Conservation (phyloP, 2,113 vertebrate species). For the Psilopsiagon aymara region DNA sequence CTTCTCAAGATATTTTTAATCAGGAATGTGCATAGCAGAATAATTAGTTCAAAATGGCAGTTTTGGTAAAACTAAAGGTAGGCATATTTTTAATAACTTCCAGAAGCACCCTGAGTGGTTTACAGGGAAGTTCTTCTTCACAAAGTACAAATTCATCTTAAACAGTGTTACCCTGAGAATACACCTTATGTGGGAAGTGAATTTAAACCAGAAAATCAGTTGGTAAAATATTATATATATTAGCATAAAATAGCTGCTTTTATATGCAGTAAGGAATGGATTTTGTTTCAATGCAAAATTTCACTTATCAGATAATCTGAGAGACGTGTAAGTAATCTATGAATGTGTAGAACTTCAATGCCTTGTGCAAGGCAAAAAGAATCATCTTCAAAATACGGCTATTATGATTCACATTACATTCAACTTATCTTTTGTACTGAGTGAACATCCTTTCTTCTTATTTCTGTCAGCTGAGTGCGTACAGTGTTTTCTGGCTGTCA, state of each 20-base stretch:
- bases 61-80: neutral
- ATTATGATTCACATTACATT: rapidly evolving
- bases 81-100: neutral
- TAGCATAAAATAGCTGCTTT: neutral
- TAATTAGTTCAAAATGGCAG: neutral
- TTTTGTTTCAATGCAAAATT: neutral
- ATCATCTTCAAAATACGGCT: neutral
- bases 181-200: neutral
- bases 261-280: neutral
- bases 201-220: neutral
- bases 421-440: neutral
- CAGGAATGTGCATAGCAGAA: neutral
- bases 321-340: neutral
- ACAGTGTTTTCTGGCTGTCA: neutral
- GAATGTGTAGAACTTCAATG: neutral
- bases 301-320: neutral
- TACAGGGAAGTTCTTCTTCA: neutral
- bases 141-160: neutral
- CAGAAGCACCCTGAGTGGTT: neutral
- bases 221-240: neutral
- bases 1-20: neutral
- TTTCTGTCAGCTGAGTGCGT: neutral
- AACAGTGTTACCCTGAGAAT: neutral
- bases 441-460: neutral
- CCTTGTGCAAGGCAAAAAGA: neutral